Conservation (phyloP, 2,113 vertebrate species). For the Coreoperca whiteheadi region DNA sequence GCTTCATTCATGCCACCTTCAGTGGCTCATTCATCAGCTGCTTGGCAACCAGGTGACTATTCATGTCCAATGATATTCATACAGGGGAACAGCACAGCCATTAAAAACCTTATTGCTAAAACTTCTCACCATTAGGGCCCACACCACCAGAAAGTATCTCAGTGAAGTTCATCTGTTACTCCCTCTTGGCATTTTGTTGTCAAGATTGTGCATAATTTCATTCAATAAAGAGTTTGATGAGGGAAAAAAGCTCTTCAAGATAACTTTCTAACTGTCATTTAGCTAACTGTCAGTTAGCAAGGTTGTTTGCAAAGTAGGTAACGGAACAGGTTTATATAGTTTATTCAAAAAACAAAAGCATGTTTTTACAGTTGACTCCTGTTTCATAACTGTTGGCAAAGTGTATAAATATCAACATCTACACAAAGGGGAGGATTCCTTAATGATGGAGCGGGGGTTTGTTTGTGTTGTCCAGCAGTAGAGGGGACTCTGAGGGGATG, state of each 20-base stretch:
- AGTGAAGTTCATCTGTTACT: not conserved
- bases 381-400: not conserved
- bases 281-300: not conserved
- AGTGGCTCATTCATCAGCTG: not conserved
- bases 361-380: not conserved
- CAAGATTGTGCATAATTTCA: not conserved
- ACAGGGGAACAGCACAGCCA: not conserved
- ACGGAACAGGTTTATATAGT: not conserved
- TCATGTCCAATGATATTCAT: not conserved
- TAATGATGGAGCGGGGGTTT: not conserved
- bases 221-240: not conserved
- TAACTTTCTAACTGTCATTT: no score
- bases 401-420: not conserved
- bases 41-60: not conserved
- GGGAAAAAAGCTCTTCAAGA: not conserved
- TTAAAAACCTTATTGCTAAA: not conserved
- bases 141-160: not conserved
- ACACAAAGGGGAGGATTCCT: not conserved
- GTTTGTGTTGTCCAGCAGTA: no score
- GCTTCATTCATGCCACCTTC: slow-evolving; percentile 9
- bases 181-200: not conserved
- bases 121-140: not conserved
- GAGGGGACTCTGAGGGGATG: not conserved
- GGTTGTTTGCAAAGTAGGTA: not conserved
- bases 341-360: not conserved